These are phyloP conservation scores for Volucella inanis DNA, from an alignment of 2,888 invertebrate genomes.

Conservation along the genomic window DNA sequence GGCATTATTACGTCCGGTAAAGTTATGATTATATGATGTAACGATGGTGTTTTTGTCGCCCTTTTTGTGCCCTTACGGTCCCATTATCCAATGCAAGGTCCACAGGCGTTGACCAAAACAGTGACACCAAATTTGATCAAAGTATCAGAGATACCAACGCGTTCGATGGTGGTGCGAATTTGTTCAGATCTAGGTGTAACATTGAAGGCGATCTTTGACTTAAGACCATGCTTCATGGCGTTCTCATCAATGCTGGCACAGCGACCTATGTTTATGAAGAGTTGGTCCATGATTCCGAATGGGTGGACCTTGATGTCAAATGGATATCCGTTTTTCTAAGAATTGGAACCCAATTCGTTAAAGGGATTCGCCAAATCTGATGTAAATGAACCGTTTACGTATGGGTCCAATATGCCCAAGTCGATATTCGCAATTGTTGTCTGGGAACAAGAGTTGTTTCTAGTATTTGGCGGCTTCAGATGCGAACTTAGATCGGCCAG, in stretches of 20 bases:
- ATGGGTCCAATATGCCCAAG: constrained; percentile 95
- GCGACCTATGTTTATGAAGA: constrained; percentile 99
- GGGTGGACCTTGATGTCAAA: constrained; percentile 95
- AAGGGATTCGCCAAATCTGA: constrained; percentile 99
- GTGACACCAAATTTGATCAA: too few species aligned
- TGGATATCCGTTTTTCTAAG: constrained; percentile 97
- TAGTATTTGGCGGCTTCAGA: constrained; percentile 88
- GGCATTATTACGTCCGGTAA: constrained; percentile 98
- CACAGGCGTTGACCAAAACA: too few species aligned
- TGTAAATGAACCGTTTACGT: constrained; percentile 99
- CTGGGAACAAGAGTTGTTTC: constrained; percentile 89
- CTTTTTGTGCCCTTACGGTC: too few species aligned
- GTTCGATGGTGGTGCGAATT: too few species aligned
- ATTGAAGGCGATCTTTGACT: too few species aligned
- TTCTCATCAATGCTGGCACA: too few species aligned
- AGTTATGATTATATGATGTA: constrained; percentile 99
- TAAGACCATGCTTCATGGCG: too few species aligned
- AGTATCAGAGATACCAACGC: too few species aligned
- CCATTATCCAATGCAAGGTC: too few species aligned
- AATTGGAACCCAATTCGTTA: constrained; percentile 92
- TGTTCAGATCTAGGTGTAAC: too few species aligned
- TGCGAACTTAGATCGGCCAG: constrained; percentile 89
- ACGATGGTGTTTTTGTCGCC: constrained; percentile 99
- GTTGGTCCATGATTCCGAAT: constrained; percentile 99
- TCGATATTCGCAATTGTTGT: constrained; percentile 94